Evolutionary conservation across 1,140 invertebrate species (phyloP), one percentile per base, ranked within the genome.

Genomic region (Dreissena rostriformis): DNA sequence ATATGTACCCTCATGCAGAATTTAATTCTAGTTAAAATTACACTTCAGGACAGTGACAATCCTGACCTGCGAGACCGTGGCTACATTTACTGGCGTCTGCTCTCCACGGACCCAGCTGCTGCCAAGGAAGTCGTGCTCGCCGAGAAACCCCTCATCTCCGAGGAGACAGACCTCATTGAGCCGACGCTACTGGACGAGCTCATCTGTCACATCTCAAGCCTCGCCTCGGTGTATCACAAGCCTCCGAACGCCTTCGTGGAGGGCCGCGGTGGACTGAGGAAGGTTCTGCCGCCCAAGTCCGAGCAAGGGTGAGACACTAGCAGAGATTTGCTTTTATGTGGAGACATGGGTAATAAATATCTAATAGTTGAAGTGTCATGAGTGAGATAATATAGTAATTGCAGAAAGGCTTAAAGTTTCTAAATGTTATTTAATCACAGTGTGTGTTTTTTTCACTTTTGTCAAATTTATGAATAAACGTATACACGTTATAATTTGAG

Each of bases 201-300:
- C 29, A 99, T 99, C 90, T 99, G 99, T 94, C 98, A 99, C 93
- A 99, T 99, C 90, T 98, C 98, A 70, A 98, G 97, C 82, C 95
- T 99, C 78, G 99, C 99, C 14, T 99, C 98, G 28, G 99, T 99
- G 5, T 99, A 99, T 93, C 99, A 99, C 92, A 99, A 99, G 94
- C 99, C 99, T 49, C 99, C 99, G 0, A 98, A 97, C 49, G 98
- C 99, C 0, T 99, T 99, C 94, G 98, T 99, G 49, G 99, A 99
- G 94, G 98, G 97, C 26, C 84, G 90, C 12, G 84, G 84, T 17
- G 88, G 86, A 6, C 68, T 89, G 28, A 90, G 92, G 66, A 82
- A 93, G n/a, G 92, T 92, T 39, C 86, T 93, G 15, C 90, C 94
- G n/a, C 91, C 86, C 28, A 86, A 89, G 52, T 90, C 89, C 71